Percentiles rank a stretch among this genome's conserved stretches.
These are phyloP conservation scores for Andrena camellia DNA, from an alignment of 2,888 invertebrate species.

Conservation along the genomic window DNA sequence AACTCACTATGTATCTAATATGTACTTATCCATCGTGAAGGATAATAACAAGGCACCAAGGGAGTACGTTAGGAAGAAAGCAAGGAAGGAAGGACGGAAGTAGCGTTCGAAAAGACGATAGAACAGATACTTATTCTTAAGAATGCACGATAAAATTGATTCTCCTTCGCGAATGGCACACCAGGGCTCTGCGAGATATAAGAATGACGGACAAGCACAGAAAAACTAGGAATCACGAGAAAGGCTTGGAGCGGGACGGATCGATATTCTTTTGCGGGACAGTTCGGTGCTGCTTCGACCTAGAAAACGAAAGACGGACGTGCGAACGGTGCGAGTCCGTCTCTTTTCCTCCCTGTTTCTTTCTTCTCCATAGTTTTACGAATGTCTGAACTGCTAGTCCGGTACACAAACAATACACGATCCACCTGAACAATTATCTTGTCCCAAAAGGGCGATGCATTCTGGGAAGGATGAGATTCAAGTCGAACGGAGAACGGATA, in stretches of 20 bases:
- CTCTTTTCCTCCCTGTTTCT: neutral
- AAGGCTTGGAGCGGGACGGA: conserved; percentile 18
- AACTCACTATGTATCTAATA: neutral
- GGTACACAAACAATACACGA: too few relatives aligned
- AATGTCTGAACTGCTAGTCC: neutral
- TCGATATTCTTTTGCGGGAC: conserved; percentile 53
- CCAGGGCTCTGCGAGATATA: neutral
- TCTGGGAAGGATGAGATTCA: too few relatives aligned
- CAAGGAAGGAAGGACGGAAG: neutral
- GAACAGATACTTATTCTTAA: neutral
- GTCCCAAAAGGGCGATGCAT: too few relatives aligned
- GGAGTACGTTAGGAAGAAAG: neutral
- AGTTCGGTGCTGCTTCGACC: conserved; percentile 10
- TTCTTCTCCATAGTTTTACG: neutral
- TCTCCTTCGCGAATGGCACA: neutral
- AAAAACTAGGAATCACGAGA: conserved; percentile 1
- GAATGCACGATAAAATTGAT: neutral
- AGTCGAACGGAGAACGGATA: too few relatives aligned
- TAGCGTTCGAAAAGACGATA: neutral
- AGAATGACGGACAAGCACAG: neutral
- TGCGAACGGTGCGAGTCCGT: neutral
- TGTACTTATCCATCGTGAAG: too few relatives aligned
- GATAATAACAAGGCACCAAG: neutral
- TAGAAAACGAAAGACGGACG: conserved; percentile 10
- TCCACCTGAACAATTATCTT: too few relatives aligned